Percentiles rank a stretch among this genome's conserved stretches.
Conservation (phyloP, 2,113 vertebrate species). For the Ivindomyrus marchei region DNA sequence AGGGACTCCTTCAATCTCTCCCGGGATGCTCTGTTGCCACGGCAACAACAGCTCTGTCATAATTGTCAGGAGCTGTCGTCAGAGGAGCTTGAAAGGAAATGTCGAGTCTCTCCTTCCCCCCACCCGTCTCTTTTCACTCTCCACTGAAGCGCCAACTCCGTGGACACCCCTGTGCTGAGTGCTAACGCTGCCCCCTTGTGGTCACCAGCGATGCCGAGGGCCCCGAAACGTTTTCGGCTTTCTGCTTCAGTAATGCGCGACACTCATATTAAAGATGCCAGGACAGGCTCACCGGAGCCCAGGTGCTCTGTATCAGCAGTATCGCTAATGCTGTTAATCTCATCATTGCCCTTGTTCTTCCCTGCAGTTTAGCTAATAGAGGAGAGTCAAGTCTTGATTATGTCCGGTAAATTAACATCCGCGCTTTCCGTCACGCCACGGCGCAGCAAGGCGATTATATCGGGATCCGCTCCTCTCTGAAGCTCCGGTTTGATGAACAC, state of each 20-base stretch:
- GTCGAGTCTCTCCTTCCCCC: constrained; percentile 46
- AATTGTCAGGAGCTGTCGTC: constrained; percentile 43
- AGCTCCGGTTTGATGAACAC: neutral
- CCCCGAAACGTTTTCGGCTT: neutral
- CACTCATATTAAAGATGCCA: constrained; percentile 1
- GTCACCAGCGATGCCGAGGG: constrained; percentile 7
- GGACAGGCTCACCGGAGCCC: neutral
- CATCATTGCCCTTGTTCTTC: neutral
- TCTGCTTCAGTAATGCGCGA: neutral
- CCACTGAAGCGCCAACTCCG: neutral
- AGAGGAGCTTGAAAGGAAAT: constrained; percentile 58
- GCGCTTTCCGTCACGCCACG: neutral
- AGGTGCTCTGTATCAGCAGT: constrained; percentile 4
- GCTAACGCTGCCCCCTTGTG: constrained; percentile 52
- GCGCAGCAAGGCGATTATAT: neutral
- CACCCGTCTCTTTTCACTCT: constrained; percentile 28
- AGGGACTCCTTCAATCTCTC: constrained; percentile 53
- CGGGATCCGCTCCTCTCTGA: neutral
- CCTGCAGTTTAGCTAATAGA: neutral
- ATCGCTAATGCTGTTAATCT: neutral
- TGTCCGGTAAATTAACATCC: neutral
- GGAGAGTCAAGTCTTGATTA: neutral
- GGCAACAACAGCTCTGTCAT: constrained; percentile 61
- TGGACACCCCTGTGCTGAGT: neutral
- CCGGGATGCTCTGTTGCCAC: constrained; percentile 57